These are phyloP conservation scores for Limnephilus marmoratus DNA, from an alignment of 2,888 invertebrate species.

Conservation along the genomic window DNA sequence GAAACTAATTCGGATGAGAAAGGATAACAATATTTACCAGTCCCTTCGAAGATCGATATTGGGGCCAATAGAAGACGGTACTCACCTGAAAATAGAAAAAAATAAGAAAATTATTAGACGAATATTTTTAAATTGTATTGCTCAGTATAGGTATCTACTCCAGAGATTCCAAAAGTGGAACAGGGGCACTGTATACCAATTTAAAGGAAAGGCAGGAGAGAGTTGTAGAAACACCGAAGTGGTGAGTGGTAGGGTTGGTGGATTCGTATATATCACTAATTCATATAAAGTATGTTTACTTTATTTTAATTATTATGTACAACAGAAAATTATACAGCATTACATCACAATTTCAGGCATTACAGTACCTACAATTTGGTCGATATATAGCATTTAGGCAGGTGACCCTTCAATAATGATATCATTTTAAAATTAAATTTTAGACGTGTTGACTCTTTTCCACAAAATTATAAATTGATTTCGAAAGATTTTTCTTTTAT, in stretches of 20 bases:
- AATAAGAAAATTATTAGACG: neutral
- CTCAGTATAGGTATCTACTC: neutral
- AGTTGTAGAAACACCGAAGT: neutral
- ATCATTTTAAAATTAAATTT: too few species aligned
- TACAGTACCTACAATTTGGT: too few species aligned
- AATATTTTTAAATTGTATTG: neutral
- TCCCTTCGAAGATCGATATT: neutral
- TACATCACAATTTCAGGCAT: too few species aligned
- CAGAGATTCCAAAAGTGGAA: neutral
- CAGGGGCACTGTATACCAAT: neutral
- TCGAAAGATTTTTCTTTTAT: too few species aligned
- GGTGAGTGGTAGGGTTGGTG: neutral
- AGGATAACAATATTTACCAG: neutral
- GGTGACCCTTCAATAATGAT: too few species aligned
- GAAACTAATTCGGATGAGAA: neutral
- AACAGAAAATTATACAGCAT: too few species aligned
- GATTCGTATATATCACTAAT: neutral
- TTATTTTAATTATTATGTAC: too few species aligned
- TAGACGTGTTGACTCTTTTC: too few species aligned
- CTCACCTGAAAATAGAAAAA: constrained; percentile 46
- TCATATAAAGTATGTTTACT: neutral
- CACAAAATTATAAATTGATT: too few species aligned
- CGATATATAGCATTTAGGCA: too few species aligned
- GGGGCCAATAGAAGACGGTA: neutral
- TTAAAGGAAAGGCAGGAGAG: neutral